Evolutionary conservation across 2,888 invertebrate species (phyloP), one percentile per base, ranked within the genome.

Genomic region (Pammene fasciana): DNA sequence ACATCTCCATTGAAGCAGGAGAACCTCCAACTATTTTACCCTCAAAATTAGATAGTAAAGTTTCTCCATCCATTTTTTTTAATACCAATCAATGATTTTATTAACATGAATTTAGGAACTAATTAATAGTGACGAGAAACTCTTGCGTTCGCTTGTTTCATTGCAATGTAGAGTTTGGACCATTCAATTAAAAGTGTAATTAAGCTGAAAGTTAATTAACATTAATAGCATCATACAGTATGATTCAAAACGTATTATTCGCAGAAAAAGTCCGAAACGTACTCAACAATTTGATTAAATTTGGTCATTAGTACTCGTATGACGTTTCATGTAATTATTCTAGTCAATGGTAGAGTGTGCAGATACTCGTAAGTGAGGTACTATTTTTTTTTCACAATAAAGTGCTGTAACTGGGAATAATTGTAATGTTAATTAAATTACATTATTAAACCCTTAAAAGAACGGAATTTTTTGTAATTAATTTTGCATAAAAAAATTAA

Each of bases 11-110:
- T 9, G 9, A 13, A 50, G 18, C 62, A 36, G 50, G 0, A 18
- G 5, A 0, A 0, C 62, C 62, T 13, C 62, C 62, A 41, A 62
- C 62, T 18, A 62, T 52, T 62, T 10, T 62, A 9, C 18, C 52
- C n/a, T 62, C 62, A 11, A 36, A 56, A 5, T 16, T 36, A 11
- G 38, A 38, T 38, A 9, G 5, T 38, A 14, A 38, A 10, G 9
- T 38, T 36, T 1, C 38, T 10, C 11, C 26, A 8, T 43, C 10
- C 41, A 57, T 43, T 43, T 4, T 62, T 9, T n/a, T 0, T 48
- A 10, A 50, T 34, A 14, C 41, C n/a, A n/a, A 45, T n/a, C 16
- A 38, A 9, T 26, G 41, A 57, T 7, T 9, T 18, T 43, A 41
- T 26, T 5, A 45, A 59, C 4, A 45, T 5, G 10, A 38, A 61